These are phyloP conservation scores for Mormyrus iriodes DNA, from an alignment of 2,113 vertebrate species.

Conservation along the genomic window DNA sequence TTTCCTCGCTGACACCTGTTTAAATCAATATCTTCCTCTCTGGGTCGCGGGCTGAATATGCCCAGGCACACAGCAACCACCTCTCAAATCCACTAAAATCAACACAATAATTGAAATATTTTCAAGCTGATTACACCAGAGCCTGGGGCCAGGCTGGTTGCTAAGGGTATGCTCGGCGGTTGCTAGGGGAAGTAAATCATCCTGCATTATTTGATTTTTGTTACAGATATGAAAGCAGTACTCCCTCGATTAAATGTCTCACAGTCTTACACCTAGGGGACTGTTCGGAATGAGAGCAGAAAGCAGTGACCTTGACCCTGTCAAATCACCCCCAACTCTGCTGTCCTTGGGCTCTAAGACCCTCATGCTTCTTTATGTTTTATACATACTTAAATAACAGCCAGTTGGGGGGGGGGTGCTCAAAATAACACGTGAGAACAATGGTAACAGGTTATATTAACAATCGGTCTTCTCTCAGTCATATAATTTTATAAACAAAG, in stretches of 20 bases:
- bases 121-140: constrained; percentile 99
- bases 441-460: neutral
- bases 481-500: neutral
- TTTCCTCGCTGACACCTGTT: constrained; percentile 99
- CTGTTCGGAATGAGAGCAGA: constrained; percentile 82
- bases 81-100: constrained; percentile 99
- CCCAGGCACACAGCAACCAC: constrained; percentile 85
- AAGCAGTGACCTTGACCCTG: constrained; percentile 90
- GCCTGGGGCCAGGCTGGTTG: constrained; percentile 97
- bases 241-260: constrained; percentile 99
- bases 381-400: constrained; percentile 83
- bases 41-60: constrained; percentile 97
- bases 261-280: constrained; percentile 99
- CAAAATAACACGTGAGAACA: neutral
- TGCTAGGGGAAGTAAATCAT: constrained; percentile 99
- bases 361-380: constrained; percentile 71
- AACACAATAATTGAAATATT: constrained; percentile 99
- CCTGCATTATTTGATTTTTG: constrained; percentile 99
- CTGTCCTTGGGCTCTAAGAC: constrained; percentile 71
- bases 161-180: constrained; percentile 98
- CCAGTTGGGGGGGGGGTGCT: constrained; percentile 19
- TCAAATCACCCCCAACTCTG: constrained; percentile 98
- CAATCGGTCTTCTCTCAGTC: neutral
- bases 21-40: constrained; percentile 99
- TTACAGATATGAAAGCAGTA: constrained; percentile 99